Evolutionary conservation across 64 coral and sea anemone species (phyloP).

Genomic region (Stichodactyla mertensii): DNA sequence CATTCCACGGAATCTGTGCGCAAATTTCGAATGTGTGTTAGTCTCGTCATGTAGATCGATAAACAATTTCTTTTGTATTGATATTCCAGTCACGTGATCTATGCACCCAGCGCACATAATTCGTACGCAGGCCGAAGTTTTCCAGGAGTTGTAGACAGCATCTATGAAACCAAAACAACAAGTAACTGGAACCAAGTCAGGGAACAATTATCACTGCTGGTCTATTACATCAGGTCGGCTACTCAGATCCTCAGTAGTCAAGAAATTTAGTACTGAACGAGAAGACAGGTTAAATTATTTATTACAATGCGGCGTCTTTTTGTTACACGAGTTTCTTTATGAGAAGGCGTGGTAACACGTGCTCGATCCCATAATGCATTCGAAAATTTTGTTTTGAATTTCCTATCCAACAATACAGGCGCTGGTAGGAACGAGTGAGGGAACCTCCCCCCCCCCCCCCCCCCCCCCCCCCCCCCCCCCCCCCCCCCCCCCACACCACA

Average conservation of each 20-base stretch:
- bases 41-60: not conserved
- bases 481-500: no score
- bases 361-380: not conserved
- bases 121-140: conserved; percentile 54
- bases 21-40: not conserved
- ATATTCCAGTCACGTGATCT: conserved; percentile 64
- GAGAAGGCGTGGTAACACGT: not conserved
- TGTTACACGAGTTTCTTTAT: not conserved
- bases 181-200: conserved; percentile 69
- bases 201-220: conserved; percentile 45
- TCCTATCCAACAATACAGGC: not conserved
- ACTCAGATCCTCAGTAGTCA: conserved; percentile 29
- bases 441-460: no score
- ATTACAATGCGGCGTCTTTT: conserved; percentile 8
- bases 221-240: conserved; percentile 57
- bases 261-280: not conserved
- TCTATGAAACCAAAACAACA: conserved; percentile 42
- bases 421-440: not conserved
- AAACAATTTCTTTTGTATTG: not conserved
- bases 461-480: no score
- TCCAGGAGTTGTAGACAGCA: conserved; percentile 63
- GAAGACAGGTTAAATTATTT: not conserved
- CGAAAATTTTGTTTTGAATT: not conserved
- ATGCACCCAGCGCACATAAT: conserved; percentile 48
- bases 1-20: not conserved